Evolutionary conservation across 2,797 vertebrate species (phyloP).

Genomic region (Sciurus vulgaris): DNA sequence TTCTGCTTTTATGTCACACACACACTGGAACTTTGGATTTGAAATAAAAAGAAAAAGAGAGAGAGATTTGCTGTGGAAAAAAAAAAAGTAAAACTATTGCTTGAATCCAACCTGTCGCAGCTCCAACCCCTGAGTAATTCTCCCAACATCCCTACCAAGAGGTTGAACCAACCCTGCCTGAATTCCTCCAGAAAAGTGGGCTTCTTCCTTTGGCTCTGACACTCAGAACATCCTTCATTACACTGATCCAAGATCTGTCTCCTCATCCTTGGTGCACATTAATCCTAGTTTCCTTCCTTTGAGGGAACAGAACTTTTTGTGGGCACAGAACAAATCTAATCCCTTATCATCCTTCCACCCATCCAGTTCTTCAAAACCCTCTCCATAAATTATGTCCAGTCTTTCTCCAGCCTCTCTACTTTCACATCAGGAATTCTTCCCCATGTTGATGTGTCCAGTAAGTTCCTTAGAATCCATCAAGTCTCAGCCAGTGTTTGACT

Average conservation of each 20-base stretch:
- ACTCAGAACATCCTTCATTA: not conserved
- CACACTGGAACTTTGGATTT: not conserved
- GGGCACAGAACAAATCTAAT: not conserved
- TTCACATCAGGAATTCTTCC: not conserved
- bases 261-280: accelerated
- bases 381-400: not conserved
- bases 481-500: not conserved
- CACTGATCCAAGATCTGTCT: not conserved
- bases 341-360: not conserved
- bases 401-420: not conserved
- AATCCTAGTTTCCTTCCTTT: not conserved
- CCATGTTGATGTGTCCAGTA: not conserved
- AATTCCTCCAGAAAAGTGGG: not conserved
- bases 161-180: not conserved
- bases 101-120: not conserved
- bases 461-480: not conserved
- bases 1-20: not conserved
- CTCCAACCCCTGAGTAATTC: not conserved
- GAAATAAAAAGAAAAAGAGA: not conserved
- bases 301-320: not conserved
- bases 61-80: not conserved
- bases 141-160: not conserved
- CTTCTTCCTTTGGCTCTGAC: no score
- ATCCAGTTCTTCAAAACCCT: not conserved
- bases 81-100: not conserved